Percentiles rank a stretch among this genome's conserved stretches.
Conservation (phyloP, 2,888 invertebrate genomes). For the Watsonalla cultraria region DNA sequence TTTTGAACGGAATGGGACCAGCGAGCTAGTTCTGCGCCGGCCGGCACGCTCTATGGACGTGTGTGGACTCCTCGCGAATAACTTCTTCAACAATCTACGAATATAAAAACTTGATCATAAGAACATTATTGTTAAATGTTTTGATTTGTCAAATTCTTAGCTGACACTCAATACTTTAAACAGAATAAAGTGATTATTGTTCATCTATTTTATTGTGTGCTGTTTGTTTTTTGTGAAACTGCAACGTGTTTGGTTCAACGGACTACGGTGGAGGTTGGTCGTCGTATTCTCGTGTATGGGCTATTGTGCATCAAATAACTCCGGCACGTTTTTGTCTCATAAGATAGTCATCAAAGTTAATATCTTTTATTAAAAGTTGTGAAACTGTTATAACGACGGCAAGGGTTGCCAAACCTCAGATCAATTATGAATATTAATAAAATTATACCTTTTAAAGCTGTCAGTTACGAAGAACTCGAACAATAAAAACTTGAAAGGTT, state of each 20-base stretch:
- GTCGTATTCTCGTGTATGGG: conserved; percentile 61
- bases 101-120: conserved; percentile 55
- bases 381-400: too few species aligned
- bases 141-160: conserved; percentile 21
- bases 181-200: conserved; percentile 49
- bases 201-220: conserved; percentile 43
- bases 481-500: too few species aligned
- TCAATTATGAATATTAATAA: too few species aligned
- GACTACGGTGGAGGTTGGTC: conserved; percentile 75
- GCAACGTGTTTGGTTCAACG: conserved; percentile 78
- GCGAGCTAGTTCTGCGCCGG: conserved; percentile 73
- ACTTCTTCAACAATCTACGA: conserved; percentile 69
- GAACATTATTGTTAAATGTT: conserved; percentile 35
- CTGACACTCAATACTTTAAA: conserved; percentile 30
- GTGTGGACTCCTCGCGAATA: conserved; percentile 44
- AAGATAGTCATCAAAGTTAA: conserved; percentile 5
- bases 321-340: conserved; percentile 42
- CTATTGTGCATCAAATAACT: conserved; percentile 61
- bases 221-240: conserved; percentile 73
- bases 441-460: too few species aligned
- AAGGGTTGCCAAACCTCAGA: too few species aligned
- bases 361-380: too few species aligned
- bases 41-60: conserved; percentile 62
- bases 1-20: conserved; percentile 71
- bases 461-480: too few species aligned